Percentiles rank a stretch among this genome's conserved stretches.
These are phyloP conservation scores for Ophiodon elongatus DNA, from an alignment of 2,113 vertebrate species.

Conservation along the genomic window DNA sequence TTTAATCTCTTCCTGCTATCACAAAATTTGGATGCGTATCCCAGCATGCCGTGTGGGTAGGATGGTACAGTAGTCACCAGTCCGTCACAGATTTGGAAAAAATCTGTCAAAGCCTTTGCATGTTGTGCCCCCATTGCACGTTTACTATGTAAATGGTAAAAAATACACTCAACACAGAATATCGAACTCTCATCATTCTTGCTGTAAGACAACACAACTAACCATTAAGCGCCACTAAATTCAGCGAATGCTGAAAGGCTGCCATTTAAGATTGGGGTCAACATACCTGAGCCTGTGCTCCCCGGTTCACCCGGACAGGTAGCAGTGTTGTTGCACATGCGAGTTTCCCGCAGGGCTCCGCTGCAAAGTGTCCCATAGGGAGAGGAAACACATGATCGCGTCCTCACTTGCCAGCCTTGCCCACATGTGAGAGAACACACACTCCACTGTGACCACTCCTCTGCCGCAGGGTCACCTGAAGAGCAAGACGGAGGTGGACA, in stretches of 20 bases:
- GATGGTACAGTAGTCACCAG: not conserved
- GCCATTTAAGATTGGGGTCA: not conserved
- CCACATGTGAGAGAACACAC: slow-evolving; percentile 97
- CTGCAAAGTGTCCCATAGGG: slow-evolving; percentile 98
- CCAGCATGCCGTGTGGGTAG: not conserved
- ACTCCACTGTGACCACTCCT: slow-evolving; percentile 99
- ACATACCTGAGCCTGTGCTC: slow-evolving; percentile 81
- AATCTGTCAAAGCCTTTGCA: not conserved
- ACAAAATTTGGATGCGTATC: not conserved
- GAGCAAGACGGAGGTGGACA: slow-evolving; percentile 50
- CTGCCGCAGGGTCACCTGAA: slow-evolving; percentile 94
- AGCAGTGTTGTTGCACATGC: slow-evolving; percentile 96
- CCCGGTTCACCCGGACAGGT: slow-evolving; percentile 91
- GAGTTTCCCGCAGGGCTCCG: slow-evolving; percentile 93
- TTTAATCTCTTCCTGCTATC: not conserved
- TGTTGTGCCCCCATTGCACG: not conserved
- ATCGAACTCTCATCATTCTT: not conserved
- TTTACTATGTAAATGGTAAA: not conserved
- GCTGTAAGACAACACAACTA: not conserved
- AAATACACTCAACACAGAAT: not conserved
- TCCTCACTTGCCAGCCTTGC: slow-evolving; percentile 96
- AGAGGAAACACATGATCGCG: slow-evolving; percentile 96
- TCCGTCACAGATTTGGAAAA: not conserved
- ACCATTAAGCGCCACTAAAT: not conserved
- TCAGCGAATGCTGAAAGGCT: not conserved